phyloP scores from a whole-genome alignment of 2,888 invertebrate species.

The Dione juno region DNA sequence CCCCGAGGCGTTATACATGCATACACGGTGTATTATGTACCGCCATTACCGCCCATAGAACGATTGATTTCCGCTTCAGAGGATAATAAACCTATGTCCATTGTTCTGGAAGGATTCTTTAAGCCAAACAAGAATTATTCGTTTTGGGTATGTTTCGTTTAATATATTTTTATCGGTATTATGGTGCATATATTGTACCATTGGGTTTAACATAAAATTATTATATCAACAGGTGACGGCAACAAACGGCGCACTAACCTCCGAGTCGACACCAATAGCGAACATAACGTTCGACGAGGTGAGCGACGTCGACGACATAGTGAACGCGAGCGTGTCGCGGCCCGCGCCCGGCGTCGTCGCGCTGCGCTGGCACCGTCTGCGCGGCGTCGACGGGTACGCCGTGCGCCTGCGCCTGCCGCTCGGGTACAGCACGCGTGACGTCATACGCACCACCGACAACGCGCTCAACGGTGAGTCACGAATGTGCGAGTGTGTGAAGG shows the following conservation, averaged over 20 bases:
- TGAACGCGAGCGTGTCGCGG: slow-evolving; percentile 78
- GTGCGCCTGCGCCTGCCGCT: slow-evolving; percentile 78
- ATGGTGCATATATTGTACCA: too few species aligned
- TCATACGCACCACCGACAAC: slow-evolving; percentile 68
- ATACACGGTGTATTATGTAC: slow-evolving; percentile 86
- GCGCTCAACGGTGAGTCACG: slow-evolving; percentile 73
- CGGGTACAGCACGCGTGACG: slow-evolving; percentile 81
- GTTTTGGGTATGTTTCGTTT: slow-evolving; percentile 86
- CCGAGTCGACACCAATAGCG: slow-evolving; percentile 84
- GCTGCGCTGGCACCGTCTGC: slow-evolving; percentile 85
- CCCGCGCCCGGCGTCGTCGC: slow-evolving; percentile 79
- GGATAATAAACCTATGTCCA: slow-evolving; percentile 57
- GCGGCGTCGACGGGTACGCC: slow-evolving; percentile 84
- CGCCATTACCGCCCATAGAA: slow-evolving; percentile 85
- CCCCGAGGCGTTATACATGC: slow-evolving; percentile 85
- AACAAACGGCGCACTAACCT: slow-evolving; percentile 84
- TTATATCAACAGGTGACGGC: slow-evolving; percentile 83
- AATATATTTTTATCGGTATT: too few species aligned
- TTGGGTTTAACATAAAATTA: too few species aligned
- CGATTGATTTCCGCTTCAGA: slow-evolving; percentile 70
- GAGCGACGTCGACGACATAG: slow-evolving; percentile 85
- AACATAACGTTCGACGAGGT: slow-evolving; percentile 86
- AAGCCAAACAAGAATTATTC: slow-evolving; percentile 85
- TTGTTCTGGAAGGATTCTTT: slow-evolving; percentile 82
- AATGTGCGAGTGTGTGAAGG: too few species aligned